These are phyloP conservation scores for Protodeltote pygarga DNA, from an alignment of 2,888 invertebrate species.

Conservation along the genomic window DNA sequence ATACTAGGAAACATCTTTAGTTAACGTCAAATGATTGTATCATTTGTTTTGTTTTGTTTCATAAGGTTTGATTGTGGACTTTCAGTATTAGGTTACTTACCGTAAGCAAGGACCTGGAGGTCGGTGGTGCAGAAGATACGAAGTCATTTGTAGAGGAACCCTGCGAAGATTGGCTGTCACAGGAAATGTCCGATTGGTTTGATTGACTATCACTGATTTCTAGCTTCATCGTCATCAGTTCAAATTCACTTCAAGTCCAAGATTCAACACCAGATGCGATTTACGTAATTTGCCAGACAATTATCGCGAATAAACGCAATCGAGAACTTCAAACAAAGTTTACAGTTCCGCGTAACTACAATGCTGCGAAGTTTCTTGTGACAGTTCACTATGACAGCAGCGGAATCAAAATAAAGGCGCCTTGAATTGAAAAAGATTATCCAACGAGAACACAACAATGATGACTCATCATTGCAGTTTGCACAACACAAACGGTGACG, in stretches of 20 bases:
- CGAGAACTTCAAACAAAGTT: slow-evolving; percentile 51
- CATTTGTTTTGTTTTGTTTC: slow-evolving; percentile 3
- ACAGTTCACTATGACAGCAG: slow-evolving; percentile 73
- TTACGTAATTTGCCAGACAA: slow-evolving; percentile 63
- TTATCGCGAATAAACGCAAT: slow-evolving; percentile 48
- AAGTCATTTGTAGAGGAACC: slow-evolving; percentile 85
- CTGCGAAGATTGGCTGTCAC: slow-evolving; percentile 88
- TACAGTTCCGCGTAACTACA: slow-evolving; percentile 59
- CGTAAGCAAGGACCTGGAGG: slow-evolving; percentile 73
- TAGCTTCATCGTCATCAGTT: slow-evolving; percentile 87
- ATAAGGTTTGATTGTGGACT: slow-evolving; percentile 3
- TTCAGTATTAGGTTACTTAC: slow-evolving; percentile 61
- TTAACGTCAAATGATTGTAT: slow-evolving; percentile 4
- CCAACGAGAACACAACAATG: slow-evolving; percentile 74
- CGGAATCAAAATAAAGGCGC: slow-evolving; percentile 69
- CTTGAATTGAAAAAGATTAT: slow-evolving; percentile 63
- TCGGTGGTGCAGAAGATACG: slow-evolving; percentile 69
- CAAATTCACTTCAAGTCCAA: slow-evolving; percentile 53
- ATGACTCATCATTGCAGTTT: slow-evolving; percentile 72
- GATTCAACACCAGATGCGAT: slow-evolving; percentile 47
- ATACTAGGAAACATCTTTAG: slow-evolving; percentile 5
- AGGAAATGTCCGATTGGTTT: slow-evolving; percentile 88
- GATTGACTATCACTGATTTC: slow-evolving; percentile 88
- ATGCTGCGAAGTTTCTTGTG: slow-evolving; percentile 65
- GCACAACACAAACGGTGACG: slow-evolving; percentile 70